Evolutionary conservation across 1,140 invertebrate species (phyloP).

Genomic region (Drusus annulatus): DNA sequence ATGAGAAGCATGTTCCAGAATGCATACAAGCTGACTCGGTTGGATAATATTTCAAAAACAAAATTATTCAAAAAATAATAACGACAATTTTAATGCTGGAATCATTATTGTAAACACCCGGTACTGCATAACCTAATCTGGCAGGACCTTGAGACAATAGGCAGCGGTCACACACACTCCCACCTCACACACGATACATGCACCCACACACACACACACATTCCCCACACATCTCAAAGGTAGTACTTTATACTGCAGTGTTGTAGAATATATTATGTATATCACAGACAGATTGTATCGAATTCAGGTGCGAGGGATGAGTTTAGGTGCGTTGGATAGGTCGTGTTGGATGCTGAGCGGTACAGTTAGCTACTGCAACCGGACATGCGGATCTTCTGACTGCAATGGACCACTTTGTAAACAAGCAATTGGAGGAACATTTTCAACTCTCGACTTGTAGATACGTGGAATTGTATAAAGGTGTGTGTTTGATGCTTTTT

Average conservation of each 20-base stretch:
- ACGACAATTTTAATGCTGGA: too few relatives aligned
- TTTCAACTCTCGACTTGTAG: too few relatives aligned
- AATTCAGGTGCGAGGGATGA: slow-evolving; percentile 25
- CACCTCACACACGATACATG: slow-evolving; percentile 6
- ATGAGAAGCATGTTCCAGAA: too few relatives aligned
- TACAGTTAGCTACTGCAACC: slow-evolving; percentile 17
- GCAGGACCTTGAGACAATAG: slow-evolving; percentile 42
- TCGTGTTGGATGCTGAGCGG: slow-evolving; percentile 9
- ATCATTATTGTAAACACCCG: slow-evolving; percentile 7
- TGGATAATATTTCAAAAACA: too few relatives aligned
- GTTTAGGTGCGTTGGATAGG: slow-evolving; percentile 37
- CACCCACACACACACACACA: slow-evolving; percentile 22
- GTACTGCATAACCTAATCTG: slow-evolving; percentile 17
- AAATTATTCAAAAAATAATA: too few relatives aligned
- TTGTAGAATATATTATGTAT: not conserved
- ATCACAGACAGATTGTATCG: not conserved
- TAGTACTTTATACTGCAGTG: not conserved
- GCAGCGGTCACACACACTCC: slow-evolving; percentile 33
- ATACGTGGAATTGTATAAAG: too few relatives aligned
- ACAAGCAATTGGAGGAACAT: too few relatives aligned
- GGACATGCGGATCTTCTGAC: slow-evolving; percentile 1
- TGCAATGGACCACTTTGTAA: slow-evolving; percentile 7
- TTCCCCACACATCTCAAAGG: not conserved
- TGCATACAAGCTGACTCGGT: too few relatives aligned
- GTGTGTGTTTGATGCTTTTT: too few relatives aligned